Evolutionary conservation across 2,113 vertebrate genomes (phyloP).

Genomic region (Cisticola juncidis): DNA sequence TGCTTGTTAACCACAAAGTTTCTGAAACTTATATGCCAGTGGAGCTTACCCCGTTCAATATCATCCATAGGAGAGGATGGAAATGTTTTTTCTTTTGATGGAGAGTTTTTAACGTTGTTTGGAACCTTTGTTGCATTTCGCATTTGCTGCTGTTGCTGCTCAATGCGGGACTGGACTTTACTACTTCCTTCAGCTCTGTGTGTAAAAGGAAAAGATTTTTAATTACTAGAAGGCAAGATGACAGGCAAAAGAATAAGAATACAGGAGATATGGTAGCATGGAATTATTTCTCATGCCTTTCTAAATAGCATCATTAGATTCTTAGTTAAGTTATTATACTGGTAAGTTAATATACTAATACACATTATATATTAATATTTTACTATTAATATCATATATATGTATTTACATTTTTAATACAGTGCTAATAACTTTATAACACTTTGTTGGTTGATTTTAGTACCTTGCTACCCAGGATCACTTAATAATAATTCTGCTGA

Average conservation of each 20-base stretch:
- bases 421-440: neutral
- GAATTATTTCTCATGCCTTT: neutral
- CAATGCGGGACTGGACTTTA: conserved; percentile 87
- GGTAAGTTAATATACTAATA: neutral
- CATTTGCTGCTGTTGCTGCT: conserved; percentile 79
- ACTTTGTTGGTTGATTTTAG: neutral
- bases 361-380: neutral
- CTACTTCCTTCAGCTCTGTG: conserved; percentile 93
- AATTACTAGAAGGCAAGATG: neutral
- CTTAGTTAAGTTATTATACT: neutral
- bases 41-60: conserved; percentile 88
- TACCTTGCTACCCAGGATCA: neutral
- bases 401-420: neutral
- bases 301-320: neutral
- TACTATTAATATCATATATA: neutral
- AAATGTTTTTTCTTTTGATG: conserved; percentile 81
- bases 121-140: conserved; percentile 74
- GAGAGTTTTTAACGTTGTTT: conserved; percentile 77
- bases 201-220: neutral
- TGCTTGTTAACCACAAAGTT: neutral
- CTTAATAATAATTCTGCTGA: neutral
- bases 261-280: neutral
- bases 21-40: neutral
- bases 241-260: neutral
- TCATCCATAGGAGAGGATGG: conserved; percentile 91